Conservation (phyloP, 1,140 invertebrate genomes). For the Calephelis nemesis region DNA sequence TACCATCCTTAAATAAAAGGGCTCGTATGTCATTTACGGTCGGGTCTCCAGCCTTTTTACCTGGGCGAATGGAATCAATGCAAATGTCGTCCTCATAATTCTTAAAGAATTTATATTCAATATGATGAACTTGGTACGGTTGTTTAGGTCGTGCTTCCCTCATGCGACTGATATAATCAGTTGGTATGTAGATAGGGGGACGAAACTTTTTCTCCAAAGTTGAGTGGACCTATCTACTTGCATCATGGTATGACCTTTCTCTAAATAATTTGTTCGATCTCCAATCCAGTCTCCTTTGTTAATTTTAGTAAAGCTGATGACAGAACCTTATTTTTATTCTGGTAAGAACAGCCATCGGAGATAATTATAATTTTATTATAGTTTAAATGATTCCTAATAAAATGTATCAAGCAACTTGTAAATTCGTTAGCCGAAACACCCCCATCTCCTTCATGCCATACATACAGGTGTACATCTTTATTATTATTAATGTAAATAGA, state of each 20-base stretch:
- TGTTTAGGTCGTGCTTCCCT: background rate
- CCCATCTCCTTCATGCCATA: conserved; percentile 47
- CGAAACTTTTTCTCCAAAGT: conserved; percentile 3
- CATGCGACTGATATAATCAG: conserved; percentile 7
- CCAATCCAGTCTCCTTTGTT: background rate
- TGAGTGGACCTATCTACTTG: conserved; percentile 25
- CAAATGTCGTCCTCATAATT: conserved; percentile 10
- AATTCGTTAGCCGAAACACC: conserved; percentile 41
- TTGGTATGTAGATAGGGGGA: background rate
- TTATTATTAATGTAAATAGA: conserved; percentile 38
- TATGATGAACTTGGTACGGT: background rate
- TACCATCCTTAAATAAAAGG: too few species aligned
- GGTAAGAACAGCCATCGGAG: conserved; percentile 23
- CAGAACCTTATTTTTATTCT: conserved; percentile 26
- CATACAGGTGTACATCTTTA: conserved; percentile 42
- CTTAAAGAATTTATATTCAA: conserved; percentile 4
- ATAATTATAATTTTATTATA: conserved; percentile 21
- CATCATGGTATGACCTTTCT: conserved; percentile 35
- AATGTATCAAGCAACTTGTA: conserved; percentile 1
- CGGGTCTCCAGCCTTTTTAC: conserved; percentile 7
- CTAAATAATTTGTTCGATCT: conserved; percentile 21
- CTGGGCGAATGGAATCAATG: conserved; percentile 10
- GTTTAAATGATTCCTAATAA: conserved; percentile 6
- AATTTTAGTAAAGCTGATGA: conserved; percentile 13
- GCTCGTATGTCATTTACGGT: conserved; percentile 13